These are phyloP conservation scores for Eretmochelys imbricata DNA, from an alignment of 2,113 vertebrate species.

Conservation along the genomic window DNA sequence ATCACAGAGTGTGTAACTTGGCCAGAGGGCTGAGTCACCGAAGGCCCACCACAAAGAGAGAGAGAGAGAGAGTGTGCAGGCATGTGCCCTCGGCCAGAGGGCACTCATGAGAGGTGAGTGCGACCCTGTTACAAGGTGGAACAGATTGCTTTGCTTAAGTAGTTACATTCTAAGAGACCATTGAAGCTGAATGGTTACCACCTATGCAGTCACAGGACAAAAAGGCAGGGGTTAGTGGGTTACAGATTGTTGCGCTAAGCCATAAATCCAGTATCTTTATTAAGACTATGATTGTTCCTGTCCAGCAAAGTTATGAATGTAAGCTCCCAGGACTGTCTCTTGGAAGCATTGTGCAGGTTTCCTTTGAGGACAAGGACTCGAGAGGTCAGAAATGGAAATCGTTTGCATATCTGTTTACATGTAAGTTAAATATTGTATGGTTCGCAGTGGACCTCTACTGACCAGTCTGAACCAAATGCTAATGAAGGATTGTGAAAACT, in stretches of 20 bases:
- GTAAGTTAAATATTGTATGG: neutral
- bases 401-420: neutral
- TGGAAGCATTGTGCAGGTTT: neutral
- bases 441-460: neutral
- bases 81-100: too few relatives aligned
- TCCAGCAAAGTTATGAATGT: neutral
- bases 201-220: neutral
- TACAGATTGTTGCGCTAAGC: neutral
- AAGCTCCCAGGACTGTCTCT: neutral
- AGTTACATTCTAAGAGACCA: neutral
- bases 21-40: too few relatives aligned
- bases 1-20: too few relatives aligned
- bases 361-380: neutral
- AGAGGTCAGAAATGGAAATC: neutral
- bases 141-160: neutral
- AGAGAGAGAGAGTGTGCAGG: too few relatives aligned
- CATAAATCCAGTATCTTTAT: neutral
- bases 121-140: neutral
- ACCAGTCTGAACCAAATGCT: neutral
- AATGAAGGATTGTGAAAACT: neutral
- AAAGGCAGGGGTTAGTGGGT: neutral
- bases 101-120: too few relatives aligned
- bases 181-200: neutral
- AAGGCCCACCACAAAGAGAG: too few relatives aligned
- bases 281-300: neutral